Percentiles rank a stretch among this genome's conserved stretches.
Evolutionary conservation across 2,113 vertebrate genomes (phyloP).

Genomic region (Furnarius figulus): DNA sequence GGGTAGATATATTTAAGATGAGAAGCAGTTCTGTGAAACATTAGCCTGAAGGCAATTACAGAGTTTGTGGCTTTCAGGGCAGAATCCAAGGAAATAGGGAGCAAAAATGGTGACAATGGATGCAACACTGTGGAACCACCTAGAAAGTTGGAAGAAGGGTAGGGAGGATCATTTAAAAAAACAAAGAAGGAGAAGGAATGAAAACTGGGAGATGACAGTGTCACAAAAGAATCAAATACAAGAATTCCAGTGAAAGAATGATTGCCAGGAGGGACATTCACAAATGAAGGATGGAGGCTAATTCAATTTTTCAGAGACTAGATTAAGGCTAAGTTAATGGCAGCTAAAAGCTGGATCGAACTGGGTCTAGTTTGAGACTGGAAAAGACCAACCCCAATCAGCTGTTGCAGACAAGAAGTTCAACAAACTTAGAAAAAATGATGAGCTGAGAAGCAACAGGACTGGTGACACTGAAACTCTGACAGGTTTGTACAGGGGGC

Average conservation of each 20-base stretch:
- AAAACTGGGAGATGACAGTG: neutral
- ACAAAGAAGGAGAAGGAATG: neutral
- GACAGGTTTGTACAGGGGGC: neutral
- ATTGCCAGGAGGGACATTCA: neutral
- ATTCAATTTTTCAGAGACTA: neutral
- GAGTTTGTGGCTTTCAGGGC: neutral
- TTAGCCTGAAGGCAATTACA: neutral
- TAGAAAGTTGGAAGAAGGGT: neutral
- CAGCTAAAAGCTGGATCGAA: neutral
- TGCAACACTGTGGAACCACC: neutral
- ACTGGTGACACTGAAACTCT: neutral
- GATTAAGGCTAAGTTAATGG: neutral
- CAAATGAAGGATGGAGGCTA: neutral
- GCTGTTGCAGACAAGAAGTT: neutral
- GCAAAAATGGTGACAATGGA: neutral
- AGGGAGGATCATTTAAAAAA: neutral
- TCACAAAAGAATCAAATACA: neutral
- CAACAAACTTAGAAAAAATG: neutral
- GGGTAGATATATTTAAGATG: neutral
- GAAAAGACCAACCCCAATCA: neutral
- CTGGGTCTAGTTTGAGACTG: neutral
- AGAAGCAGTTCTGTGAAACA: neutral
- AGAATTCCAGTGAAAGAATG: neutral
- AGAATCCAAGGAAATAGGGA: neutral
- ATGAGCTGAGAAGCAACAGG: neutral